Conservation (phyloP, 2,888 invertebrate species). For the Agrypnus murinus region DNA sequence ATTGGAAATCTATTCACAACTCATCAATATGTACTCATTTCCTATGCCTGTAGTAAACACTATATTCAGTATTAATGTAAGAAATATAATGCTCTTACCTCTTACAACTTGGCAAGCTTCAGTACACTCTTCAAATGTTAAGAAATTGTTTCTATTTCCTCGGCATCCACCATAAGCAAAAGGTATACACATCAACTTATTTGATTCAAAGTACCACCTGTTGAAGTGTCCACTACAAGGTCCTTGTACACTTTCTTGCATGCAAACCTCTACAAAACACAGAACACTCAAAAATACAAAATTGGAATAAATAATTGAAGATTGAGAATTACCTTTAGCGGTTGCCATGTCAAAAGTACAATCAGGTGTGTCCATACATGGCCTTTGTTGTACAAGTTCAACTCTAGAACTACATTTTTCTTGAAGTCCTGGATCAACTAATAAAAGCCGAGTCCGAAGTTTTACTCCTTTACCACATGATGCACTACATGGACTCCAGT, state of each 20-base stretch:
- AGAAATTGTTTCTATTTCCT: conserved; percentile 94
- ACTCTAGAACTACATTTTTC: conserved; percentile 79
- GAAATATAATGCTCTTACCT: too few relatives aligned
- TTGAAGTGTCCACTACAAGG: conserved; percentile 92
- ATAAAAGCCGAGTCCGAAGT: conserved; percentile 81
- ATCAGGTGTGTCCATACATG: conserved; percentile 79
- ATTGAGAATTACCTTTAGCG: conserved; percentile 79
- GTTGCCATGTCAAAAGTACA: conserved; percentile 84
- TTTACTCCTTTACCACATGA: conserved; percentile 89
- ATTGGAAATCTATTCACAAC: too few relatives aligned
- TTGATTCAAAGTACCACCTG: conserved; percentile 89
- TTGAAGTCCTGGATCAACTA: conserved; percentile 79
- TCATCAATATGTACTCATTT: too few relatives aligned
- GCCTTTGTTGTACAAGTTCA: conserved; percentile 84
- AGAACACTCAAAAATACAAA: conserved; percentile 30
- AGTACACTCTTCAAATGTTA: conserved; percentile 85
- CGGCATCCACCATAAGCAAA: conserved; percentile 94
- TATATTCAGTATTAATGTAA: too few relatives aligned
- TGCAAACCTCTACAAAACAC: conserved; percentile 89
- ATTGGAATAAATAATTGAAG: too few relatives aligned
- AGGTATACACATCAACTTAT: conserved; percentile 85
- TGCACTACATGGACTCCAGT: conserved; percentile 94
- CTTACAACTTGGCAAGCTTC: conserved; percentile 79
- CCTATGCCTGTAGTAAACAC: too few relatives aligned
- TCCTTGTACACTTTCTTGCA: conserved; percentile 84